Evolutionary conservation across 2,888 invertebrate genomes (phyloP).

Genomic region (Apotomis turbidana): DNA sequence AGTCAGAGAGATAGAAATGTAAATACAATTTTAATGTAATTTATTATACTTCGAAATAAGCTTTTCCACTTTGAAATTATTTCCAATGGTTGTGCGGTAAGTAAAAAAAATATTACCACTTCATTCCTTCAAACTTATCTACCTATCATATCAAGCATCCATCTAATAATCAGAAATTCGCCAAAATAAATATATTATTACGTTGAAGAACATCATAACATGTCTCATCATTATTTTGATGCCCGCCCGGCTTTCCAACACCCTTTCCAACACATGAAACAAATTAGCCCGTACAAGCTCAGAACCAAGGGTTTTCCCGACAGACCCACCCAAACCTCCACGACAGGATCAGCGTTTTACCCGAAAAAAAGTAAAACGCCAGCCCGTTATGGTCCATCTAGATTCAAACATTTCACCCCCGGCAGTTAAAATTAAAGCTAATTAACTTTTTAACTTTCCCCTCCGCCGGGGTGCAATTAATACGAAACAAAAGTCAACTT

Average conservation of each 20-base stretch:
- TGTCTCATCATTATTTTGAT: conserved; percentile 26
- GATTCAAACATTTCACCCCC: conserved; percentile 55
- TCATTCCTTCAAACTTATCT: no score
- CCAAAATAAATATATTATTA: no score
- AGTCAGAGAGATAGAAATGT: no score
- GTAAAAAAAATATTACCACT: no score
- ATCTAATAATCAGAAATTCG: no score
- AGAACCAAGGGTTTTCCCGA: conserved; percentile 32
- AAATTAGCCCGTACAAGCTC: conserved; percentile 22
- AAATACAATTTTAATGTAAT: no score
- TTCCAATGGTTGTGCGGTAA: no score
- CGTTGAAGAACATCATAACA: conserved; percentile 22
- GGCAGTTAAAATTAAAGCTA: conserved; percentile 76
- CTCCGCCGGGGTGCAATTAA: conserved; percentile 70
- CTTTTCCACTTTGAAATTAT: no score
- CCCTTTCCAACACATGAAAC: conserved; percentile 19
- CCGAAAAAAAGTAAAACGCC: conserved; percentile 41
- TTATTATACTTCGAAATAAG: no score
- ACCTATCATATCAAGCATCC: no score
- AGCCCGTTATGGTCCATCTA: conserved; percentile 54
- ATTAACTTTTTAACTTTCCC: conserved; percentile 75
- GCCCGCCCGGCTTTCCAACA: conserved; percentile 19
- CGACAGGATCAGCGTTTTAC: conserved; percentile 33
- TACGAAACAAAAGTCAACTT: conserved; percentile 76
- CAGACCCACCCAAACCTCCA: conserved; percentile 23